A percentile compares a stretch with the other conserved stretches of the same genome.
Conservation (phyloP, 1,140 invertebrate species). For the Wasmannia auropunctata region DNA sequence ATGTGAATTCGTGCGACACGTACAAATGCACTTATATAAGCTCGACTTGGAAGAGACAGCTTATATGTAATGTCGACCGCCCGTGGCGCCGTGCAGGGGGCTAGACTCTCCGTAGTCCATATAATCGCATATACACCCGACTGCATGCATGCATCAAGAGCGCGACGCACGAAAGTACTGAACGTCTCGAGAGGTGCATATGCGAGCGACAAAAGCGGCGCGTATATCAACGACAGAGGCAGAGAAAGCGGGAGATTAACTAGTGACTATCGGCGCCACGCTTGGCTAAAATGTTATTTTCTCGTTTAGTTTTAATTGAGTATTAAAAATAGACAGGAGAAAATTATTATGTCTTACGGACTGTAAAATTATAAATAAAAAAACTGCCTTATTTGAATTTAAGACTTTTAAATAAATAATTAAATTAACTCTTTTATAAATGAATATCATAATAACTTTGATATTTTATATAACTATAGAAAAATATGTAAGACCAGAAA, state of each 20-base stretch:
- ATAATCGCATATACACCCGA: slow-evolving; percentile 28
- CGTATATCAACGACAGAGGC: slow-evolving; percentile 25
- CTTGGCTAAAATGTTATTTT: not conserved
- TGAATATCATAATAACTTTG: not conserved
- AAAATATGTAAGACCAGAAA: not conserved
- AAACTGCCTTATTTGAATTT: not conserved
- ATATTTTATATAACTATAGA: not conserved
- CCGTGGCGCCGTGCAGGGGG: slow-evolving; percentile 39
- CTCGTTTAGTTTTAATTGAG: not conserved
- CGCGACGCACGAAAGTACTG: slow-evolving; percentile 54
- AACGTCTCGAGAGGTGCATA: slow-evolving; percentile 51
- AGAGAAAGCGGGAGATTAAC: slow-evolving; percentile 28
- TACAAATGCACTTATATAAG: slow-evolving; percentile 58
- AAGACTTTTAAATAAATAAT: not conserved
- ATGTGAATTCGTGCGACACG: slow-evolving; percentile 43
- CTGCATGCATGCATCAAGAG: slow-evolving; percentile 51
- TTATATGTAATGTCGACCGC: slow-evolving; percentile 54
- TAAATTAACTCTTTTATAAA: not conserved
- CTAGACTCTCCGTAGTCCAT: slow-evolving; percentile 45
- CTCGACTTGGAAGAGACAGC: slow-evolving; percentile 53
- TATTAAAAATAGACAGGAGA: not conserved
- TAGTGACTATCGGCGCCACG: not conserved
- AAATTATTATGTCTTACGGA: not conserved
- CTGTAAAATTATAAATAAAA: not conserved
- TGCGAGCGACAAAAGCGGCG: slow-evolving; percentile 13